These are phyloP conservation scores for Hoplostethus mediterraneus DNA, from an alignment of 2,797 vertebrate genomes.

Conservation along the genomic window DNA sequence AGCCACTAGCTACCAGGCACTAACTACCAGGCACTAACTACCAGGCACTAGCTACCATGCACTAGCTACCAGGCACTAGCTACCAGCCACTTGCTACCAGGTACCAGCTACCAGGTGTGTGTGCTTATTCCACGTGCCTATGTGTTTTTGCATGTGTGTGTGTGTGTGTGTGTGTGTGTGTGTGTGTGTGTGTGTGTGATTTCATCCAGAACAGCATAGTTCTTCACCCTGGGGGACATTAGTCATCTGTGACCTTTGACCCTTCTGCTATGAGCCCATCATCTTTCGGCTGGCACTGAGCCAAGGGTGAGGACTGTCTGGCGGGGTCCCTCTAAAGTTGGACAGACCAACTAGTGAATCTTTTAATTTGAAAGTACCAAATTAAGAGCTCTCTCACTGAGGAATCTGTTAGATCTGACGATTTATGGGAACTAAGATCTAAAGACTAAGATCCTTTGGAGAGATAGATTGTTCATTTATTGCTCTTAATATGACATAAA, in stretches of 20 bases:
- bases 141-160: no score
- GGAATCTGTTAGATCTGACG: conserved; percentile 8
- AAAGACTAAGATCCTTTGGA: not conserved
- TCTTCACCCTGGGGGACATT: conserved; percentile 44
- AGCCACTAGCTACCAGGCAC: no score
- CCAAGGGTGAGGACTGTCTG: conserved; percentile 11
- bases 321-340: conserved; percentile 20
- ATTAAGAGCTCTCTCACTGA: not conserved
- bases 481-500: conserved; percentile 27
- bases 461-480: conserved; percentile 9
- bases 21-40: no score
- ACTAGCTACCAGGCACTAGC: no score
- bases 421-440: conserved; percentile 1
- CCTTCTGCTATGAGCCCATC: conserved; percentile 28
- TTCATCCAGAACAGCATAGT: conserved; percentile 48
- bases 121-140: no score
- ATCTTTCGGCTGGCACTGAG: conserved; percentile 18
- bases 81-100: no score
- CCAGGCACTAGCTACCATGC: no score
- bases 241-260: conserved; percentile 65
- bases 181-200: not conserved
- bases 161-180: not conserved
- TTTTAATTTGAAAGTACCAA: not conserved
- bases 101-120: not conserved
- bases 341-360: conserved; percentile 13